Conservation (phyloP, 1,140 invertebrate species). For the Achatina immaculata region DNA sequence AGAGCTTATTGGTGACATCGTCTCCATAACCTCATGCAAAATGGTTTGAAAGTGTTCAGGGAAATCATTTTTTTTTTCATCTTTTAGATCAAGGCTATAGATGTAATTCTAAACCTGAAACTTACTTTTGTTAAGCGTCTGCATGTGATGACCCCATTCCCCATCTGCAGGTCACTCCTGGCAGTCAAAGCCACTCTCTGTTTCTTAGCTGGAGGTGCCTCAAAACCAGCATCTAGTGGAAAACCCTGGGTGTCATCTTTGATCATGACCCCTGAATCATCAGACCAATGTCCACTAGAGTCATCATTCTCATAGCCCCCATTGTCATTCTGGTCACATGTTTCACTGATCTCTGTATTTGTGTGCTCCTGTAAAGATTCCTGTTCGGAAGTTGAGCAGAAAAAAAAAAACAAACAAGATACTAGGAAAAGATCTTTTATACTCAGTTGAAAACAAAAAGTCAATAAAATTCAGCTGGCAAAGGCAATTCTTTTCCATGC, state of each 20-base stretch:
- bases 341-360: not conserved
- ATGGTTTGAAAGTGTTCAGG: too few relatives aligned
- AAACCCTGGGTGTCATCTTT: constrained; percentile 11
- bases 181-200: constrained; percentile 25
- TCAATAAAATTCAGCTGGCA: too few relatives aligned
- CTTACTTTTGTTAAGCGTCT: constrained; percentile 49
- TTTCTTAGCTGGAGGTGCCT: constrained; percentile 38
- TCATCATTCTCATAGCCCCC: not conserved
- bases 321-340: not conserved
- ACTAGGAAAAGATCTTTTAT: too few relatives aligned
- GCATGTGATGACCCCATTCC: constrained; percentile 52
- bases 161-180: constrained; percentile 32
- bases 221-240: constrained; percentile 9
- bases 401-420: not conserved
- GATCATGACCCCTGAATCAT: constrained; percentile 38
- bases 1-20: too few relatives aligned
- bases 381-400: not conserved
- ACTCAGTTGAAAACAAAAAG: too few relatives aligned
- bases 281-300: constrained; percentile 24
- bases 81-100: too few relatives aligned
- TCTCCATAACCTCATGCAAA: too few relatives aligned
- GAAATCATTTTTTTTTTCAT: too few relatives aligned
- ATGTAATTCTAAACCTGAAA: constrained; percentile 1
- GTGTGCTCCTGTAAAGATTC: not conserved
- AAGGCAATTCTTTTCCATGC: too few relatives aligned